phyloP scores from a whole-genome alignment of 2,113 vertebrate species.

The Parus major region DNA sequence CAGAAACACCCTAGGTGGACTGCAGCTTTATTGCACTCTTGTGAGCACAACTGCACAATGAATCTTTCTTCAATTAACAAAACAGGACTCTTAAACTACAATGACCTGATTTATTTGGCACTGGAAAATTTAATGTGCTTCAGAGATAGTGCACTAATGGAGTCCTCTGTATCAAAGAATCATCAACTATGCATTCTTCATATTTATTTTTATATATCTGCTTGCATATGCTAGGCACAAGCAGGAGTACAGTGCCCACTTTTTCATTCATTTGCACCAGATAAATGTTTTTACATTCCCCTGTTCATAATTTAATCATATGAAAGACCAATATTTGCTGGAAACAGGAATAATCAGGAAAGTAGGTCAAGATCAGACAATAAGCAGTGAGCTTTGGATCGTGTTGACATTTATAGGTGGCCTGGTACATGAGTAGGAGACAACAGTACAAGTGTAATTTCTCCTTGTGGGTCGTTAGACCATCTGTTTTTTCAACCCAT shows the following conservation, averaged over 20 bases:
- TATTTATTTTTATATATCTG: neutral
- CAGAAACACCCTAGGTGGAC: neutral
- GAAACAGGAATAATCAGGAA: neutral
- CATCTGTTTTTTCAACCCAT: neutral
- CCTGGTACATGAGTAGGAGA: neutral
- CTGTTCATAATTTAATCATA: neutral
- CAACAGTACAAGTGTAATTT: neutral
- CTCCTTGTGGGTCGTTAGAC: neutral
- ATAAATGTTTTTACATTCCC: neutral
- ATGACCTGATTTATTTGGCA: neutral
- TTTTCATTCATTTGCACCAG: neutral
- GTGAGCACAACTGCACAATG: neutral
- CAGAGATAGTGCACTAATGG: neutral
- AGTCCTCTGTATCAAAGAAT: neutral
- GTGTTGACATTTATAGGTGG: neutral
- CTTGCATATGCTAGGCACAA: neutral
- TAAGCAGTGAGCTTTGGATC: neutral
- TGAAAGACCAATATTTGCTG: neutral
- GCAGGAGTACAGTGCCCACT: neutral
- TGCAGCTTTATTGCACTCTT: neutral
- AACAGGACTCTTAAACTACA: neutral
- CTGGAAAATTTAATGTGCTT: neutral
- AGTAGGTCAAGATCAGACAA: neutral
- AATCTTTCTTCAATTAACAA: constrained; percentile 30
- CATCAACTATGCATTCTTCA: neutral